Evolutionary conservation across 23 tunicate genomes (phyloP).

Genomic region (Halocynthia aurantium): DNA sequence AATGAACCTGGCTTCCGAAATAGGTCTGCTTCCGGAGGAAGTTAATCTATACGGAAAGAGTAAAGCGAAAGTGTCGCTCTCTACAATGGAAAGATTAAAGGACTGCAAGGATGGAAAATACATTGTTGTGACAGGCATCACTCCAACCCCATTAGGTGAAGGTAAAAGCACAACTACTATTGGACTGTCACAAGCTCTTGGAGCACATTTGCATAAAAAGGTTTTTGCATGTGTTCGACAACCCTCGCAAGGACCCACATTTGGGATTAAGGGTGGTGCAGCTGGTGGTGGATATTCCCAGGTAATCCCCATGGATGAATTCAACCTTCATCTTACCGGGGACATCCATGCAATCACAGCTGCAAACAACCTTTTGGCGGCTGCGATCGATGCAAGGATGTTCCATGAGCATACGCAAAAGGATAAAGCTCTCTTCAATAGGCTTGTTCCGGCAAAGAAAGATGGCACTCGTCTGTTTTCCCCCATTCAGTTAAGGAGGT

Average conservation of each 20-base stretch:
- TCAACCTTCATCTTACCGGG: slow-evolving; percentile 95
- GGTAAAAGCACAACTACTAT: slow-evolving; percentile 99
- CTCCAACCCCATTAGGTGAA: slow-evolving; percentile 99
- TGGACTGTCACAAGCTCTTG: slow-evolving; percentile 95
- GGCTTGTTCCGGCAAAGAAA: slow-evolving; percentile 77
- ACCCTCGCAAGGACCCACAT: slow-evolving; percentile 99
- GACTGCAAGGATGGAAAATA: slow-evolving; percentile 75
- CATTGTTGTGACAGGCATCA: slow-evolving; percentile 94
- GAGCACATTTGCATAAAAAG: slow-evolving; percentile 85
- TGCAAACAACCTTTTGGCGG: slow-evolving; percentile 96
- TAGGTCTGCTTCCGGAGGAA: slow-evolving; percentile 70
- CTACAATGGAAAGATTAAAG: slow-evolving; percentile 62
- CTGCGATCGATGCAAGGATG: slow-evolving; percentile 96
- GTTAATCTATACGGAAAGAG: slow-evolving; percentile 86
- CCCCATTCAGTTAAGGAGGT: slow-evolving; percentile 56
- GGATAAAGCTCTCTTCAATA: slow-evolving; percentile 64
- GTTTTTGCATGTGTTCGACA: slow-evolving; percentile 97
- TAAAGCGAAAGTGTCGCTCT: slow-evolving; percentile 93
- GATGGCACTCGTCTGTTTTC: slow-evolving; percentile 53
- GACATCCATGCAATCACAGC: slow-evolving; percentile 99
- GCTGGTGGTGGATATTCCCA: slow-evolving; percentile 99
- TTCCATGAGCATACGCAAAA: slow-evolving; percentile 92
- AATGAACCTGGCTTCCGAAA: slow-evolving; percentile 56
- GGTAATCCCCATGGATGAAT: slow-evolving; percentile 99
- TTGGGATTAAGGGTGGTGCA: slow-evolving; percentile 99